Percentiles rank a stretch among this genome's conserved stretches.
phyloP scores from a whole-genome alignment of 2,113 vertebrate genomes.

The Harpagus bidentatus region DNA sequence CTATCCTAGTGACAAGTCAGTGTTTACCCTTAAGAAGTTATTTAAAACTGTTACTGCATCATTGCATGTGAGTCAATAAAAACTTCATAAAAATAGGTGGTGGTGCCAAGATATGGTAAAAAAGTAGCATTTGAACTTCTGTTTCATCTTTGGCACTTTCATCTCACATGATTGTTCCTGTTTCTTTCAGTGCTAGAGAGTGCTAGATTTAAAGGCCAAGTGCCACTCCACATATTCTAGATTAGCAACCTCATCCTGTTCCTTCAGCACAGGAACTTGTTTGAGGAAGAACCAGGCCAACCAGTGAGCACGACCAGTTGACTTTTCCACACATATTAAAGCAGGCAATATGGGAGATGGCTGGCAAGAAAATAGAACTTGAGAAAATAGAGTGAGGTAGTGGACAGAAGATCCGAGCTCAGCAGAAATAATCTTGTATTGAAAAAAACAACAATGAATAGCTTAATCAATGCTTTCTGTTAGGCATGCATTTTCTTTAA shows the following conservation, averaged over 20 bases:
- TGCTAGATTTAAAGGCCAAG: not conserved
- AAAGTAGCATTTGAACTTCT: not conserved
- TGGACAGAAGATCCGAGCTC: not conserved
- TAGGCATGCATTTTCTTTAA: not conserved
- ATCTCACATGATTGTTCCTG: not conserved
- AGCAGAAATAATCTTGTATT: not conserved
- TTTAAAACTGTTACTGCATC: not conserved
- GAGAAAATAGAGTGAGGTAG: not conserved
- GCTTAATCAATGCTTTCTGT: not conserved
- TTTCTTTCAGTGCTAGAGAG: not conserved
- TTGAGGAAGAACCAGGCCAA: not conserved
- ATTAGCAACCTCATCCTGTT: not conserved
- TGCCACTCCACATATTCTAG: not conserved
- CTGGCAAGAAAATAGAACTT: not conserved
- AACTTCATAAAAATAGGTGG: not conserved
- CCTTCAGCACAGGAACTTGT: not conserved
- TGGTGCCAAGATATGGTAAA: not conserved
- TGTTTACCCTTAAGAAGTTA: not conserved
- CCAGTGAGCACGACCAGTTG: not conserved
- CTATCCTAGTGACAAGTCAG: not conserved
- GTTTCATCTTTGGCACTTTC: not conserved
- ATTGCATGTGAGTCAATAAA: not conserved
- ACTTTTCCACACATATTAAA: not conserved
- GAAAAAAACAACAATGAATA: not conserved
- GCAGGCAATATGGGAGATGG: not conserved